phyloP scores from a whole-genome alignment of 2,888 invertebrate genomes.

The Coelogynopora nodosa region DNA sequence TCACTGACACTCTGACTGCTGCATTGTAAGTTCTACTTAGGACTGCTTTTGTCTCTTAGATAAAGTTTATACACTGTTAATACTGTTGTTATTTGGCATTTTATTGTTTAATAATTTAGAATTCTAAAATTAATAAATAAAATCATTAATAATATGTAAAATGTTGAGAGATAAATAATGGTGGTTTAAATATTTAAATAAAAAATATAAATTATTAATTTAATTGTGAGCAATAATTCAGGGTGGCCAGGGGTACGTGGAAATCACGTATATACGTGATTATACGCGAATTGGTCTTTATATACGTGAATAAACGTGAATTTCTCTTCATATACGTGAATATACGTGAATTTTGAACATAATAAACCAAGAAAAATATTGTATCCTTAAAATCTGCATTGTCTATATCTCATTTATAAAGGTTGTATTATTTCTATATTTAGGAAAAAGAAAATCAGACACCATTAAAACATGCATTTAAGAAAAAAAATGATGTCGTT shows the following conservation, averaged over 20 bases:
- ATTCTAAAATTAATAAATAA: too few relatives aligned
- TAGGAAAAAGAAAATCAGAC: neutral
- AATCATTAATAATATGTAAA: too few relatives aligned
- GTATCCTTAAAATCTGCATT: slow-evolving; percentile 14
- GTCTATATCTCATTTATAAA: neutral
- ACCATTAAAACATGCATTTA: neutral
- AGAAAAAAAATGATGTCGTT: neutral
- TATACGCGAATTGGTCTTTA: neutral
- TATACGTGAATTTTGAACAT: slow-evolving; percentile 28
- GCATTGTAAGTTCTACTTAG: too few relatives aligned
- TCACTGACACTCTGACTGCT: too few relatives aligned
- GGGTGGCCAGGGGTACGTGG: neutral
- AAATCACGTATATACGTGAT: neutral
- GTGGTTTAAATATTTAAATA: too few relatives aligned
- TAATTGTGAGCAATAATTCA: too few relatives aligned
- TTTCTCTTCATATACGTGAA: slow-evolving; percentile 17
- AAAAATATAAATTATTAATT: too few relatives aligned
- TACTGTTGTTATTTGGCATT: too few relatives aligned
- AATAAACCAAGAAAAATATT: slow-evolving; percentile 2
- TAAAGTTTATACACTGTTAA: too few relatives aligned
- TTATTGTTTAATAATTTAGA: too few relatives aligned
- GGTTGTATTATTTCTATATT: neutral
- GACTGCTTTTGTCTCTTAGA: too few relatives aligned
- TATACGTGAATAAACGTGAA: neutral
- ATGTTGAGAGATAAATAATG: too few relatives aligned